Base-by-base conservation (phyloP, 2,113 vertebrate species). In the Callorhinus ursinus region DNA sequence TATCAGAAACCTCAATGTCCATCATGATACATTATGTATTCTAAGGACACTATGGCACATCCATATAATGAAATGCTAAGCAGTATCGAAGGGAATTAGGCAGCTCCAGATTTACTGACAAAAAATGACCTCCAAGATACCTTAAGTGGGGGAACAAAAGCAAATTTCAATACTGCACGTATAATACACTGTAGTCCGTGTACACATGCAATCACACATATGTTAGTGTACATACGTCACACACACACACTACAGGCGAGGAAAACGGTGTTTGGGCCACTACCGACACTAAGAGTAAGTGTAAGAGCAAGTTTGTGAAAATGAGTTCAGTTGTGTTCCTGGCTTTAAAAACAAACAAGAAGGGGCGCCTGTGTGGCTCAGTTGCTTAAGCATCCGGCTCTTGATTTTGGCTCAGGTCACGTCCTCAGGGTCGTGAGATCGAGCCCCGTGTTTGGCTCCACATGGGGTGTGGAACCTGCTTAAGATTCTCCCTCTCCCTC, bases 121-220 rank as follows among this genome's bases (percentile, higher is more conserved):
- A 93, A 93, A 94, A 74, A 94, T 74, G 36, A 88, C 39, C 59
- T 96, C 55, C 14, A 53, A 87, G 53, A 31, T 95, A 83, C 31
- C 65, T 87, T 24, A 77, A 77, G 24, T 5, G 13, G 10, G 39
- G 13, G 31, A 8, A 33, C 5, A 6, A 33, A 63, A 74, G 31
- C 36, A 55, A 28, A 42, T 57, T 69, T 76, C 65, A 74, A 7
- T 18, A 65, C 1, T 81, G 28, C 26, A 10, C n/a, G 4, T 53
- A 6, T 49, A 65, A 39, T 19, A 61, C 4, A 51, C 71, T 55
- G 28, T 1, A n/a, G 71, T 36, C 59, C 61, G 33, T 10, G 21
- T 2, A 79, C 7, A 79, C n/a, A 42, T 10, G 36, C 36, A 76
- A 46, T 49, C 88, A 82, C 21, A 76, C 7, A 53, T 1, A 14